Percentiles rank a stretch among this genome's conserved stretches.
Conservation (phyloP, 2,113 vertebrate genomes). For the Morphnarchus princeps region DNA sequence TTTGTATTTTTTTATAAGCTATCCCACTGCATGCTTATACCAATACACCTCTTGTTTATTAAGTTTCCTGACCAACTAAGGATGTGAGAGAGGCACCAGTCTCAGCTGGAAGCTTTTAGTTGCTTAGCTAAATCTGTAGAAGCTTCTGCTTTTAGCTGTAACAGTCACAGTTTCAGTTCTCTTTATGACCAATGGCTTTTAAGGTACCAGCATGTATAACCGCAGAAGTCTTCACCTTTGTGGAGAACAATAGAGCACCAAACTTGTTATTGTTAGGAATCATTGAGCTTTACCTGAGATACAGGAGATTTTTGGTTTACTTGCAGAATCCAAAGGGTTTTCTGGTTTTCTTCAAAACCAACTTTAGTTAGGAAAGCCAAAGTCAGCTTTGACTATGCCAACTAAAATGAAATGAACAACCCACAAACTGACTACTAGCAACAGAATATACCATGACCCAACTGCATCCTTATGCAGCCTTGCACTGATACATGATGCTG, state of each 20-base stretch:
- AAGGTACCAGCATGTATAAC: background rate
- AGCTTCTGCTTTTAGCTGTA: background rate
- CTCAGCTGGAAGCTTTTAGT: background rate
- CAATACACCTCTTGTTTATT: background rate
- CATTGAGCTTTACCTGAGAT: background rate
- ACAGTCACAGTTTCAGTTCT: background rate
- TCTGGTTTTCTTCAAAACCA: background rate
- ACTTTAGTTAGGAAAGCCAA: background rate
- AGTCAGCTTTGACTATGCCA: background rate
- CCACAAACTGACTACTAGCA: background rate
- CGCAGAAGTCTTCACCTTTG: background rate
- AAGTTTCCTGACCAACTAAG: background rate
- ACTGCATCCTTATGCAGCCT: background rate
- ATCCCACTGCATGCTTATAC: background rate
- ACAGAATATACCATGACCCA: background rate
- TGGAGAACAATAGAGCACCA: background rate
- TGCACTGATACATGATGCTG: background rate
- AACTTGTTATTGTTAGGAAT: background rate
- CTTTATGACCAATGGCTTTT: background rate
- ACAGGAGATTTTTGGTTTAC: background rate
- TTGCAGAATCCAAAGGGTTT: background rate
- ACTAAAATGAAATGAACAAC: background rate
- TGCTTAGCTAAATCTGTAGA: background rate
- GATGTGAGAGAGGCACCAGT: background rate
- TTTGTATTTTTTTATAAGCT: background rate